Base-by-base conservation (phyloP, 2,113 vertebrate genomes). In the Craseonycteris thonglongyai region DNA sequence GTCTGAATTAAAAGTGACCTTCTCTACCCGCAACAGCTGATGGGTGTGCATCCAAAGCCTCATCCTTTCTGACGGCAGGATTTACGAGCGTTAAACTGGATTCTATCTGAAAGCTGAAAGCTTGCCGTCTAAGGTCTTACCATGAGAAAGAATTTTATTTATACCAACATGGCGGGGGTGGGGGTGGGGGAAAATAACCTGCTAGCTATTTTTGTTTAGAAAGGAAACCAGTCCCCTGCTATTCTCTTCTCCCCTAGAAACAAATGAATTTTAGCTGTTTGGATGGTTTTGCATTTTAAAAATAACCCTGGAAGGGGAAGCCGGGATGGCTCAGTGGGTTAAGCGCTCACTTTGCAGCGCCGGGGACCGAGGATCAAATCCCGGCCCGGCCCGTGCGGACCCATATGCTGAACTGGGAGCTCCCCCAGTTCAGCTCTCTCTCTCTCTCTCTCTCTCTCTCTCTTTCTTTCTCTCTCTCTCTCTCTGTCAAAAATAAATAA, bases 61-160 rank as follows among this genome's bases (percentile, higher is more conserved):
- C 38, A 18, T 11, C 35, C 22, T 45, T 86, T 35, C 45, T 22
- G 18, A 54, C 13, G 49, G 38, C 38, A 26, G 10, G 30, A 15
- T 86, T 94, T 54, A 35, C 0, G n/a, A 28, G 68, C 78, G 26
- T 58, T 71, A n/a, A n/a, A 84, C 47, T 42, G 28, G 24, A 59
- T 65, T 96, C 35, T 47, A 24, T 42, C 54, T 16, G 75, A 63
- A 18, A 45, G 28, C 9, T 42, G 42, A 96, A 75, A 95, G 66
- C n/a, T 38, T 71, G 49, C 47, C 59, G 47, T 40, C 38, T 65
- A 83, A 54, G 38, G 22, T 30, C 40, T 90, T 78, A 51, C 35
- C 78, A 84, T 69, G 45, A 96, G 71, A 68, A 96, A 88, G 35
- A 45, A 94, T 69, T 91, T 93, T 89, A 86, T 93, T 92, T 89